Evolutionary conservation across 2,888 invertebrate genomes (phyloP).

Genomic region (Campoplex capitator): DNA sequence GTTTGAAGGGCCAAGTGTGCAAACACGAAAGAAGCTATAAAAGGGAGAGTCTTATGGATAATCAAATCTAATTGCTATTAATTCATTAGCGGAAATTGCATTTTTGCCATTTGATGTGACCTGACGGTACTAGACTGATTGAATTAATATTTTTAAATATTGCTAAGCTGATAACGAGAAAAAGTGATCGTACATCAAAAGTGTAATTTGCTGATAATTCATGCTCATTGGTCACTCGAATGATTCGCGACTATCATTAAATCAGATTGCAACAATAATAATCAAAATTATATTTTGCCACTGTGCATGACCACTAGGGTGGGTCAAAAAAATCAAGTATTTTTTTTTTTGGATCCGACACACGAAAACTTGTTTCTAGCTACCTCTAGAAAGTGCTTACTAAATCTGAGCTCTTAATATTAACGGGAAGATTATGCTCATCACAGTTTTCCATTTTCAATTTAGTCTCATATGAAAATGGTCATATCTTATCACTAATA

Average conservation of each 20-base stretch:
- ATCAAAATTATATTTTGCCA: background rate
- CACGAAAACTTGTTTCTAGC: too few species aligned
- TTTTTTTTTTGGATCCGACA: too few species aligned
- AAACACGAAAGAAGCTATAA: background rate
- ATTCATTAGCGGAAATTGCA: background rate
- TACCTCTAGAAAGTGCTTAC: too few species aligned
- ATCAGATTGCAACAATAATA: background rate
- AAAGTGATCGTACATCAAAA: background rate
- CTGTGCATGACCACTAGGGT: background rate
- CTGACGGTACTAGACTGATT: background rate
- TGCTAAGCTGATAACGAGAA: background rate
- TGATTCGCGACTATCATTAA: background rate
- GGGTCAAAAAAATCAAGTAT: too few species aligned
- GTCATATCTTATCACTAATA: too few species aligned
- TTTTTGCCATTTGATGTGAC: background rate
- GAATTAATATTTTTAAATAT: background rate
- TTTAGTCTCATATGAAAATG: too few species aligned
- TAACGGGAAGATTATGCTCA: too few species aligned
- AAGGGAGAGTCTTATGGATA: conserved; percentile 20
- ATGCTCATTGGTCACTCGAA: background rate
- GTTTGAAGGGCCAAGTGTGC: conserved; percentile 4
- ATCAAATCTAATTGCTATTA: conserved; percentile 29
- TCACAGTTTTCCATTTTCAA: too few species aligned
- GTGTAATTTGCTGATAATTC: background rate
- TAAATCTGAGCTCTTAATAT: too few species aligned